Percentiles rank a stretch among this genome's conserved stretches.
These are phyloP conservation scores for Gallinago jamesoni DNA, from an alignment of 2,113 vertebrate species.

Conservation along the genomic window DNA sequence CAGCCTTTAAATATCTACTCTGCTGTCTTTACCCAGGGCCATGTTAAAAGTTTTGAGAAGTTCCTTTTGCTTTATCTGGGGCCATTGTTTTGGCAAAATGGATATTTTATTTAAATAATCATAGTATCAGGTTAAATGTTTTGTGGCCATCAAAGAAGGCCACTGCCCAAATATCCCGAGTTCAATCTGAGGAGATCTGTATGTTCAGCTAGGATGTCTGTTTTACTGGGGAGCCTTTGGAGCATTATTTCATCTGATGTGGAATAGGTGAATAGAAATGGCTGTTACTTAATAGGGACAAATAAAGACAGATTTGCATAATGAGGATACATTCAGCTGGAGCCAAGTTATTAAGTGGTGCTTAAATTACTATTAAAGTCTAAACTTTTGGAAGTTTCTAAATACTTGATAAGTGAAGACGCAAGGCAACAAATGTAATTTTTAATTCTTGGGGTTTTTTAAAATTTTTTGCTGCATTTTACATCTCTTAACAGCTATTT, in stretches of 20 bases:
- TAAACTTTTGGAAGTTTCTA: background rate
- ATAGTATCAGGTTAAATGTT: background rate
- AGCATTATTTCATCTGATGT: background rate
- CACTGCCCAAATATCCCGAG: background rate
- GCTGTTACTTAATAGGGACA: background rate
- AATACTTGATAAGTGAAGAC: background rate
- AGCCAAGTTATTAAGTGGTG: constrained; percentile 2
- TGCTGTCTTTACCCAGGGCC: background rate
- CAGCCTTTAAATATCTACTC: background rate
- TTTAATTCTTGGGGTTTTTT: background rate
- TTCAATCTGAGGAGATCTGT: background rate
- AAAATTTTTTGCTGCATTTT: background rate
- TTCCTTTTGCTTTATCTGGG: background rate
- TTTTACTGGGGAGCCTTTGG: background rate
- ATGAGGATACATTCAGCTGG: background rate
- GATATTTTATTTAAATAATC: background rate
- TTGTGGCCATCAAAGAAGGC: background rate
- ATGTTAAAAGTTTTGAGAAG: background rate
- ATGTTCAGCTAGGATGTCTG: background rate
- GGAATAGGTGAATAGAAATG: background rate
- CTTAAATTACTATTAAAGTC: constrained; percentile 9
- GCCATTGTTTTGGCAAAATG: background rate
- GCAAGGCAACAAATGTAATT: background rate
- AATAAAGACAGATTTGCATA: constrained; percentile 13
- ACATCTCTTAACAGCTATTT: background rate